Evolutionary conservation across 2,888 invertebrate species (phyloP).

Genomic region (Orthonychiurus folsomi): DNA sequence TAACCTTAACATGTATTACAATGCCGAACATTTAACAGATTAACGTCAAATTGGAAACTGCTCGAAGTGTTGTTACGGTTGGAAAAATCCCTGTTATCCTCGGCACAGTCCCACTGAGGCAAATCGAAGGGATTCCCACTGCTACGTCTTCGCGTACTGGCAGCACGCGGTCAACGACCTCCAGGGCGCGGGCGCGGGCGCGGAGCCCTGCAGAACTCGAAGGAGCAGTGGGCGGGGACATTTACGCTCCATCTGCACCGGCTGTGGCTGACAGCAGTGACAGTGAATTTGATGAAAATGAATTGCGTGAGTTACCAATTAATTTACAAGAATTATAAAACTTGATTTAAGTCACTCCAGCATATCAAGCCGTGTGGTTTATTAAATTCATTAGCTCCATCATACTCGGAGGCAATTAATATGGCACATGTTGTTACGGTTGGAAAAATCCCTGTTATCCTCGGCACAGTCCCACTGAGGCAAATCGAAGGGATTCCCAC

Average conservation of each 20-base stretch:
- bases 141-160: background rate
- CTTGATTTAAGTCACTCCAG: background rate
- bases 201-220: background rate
- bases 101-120: background rate
- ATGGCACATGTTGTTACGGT: background rate
- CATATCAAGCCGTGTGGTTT: background rate
- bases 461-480: background rate
- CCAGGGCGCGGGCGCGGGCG: background rate
- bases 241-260: background rate
- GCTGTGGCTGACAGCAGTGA: background rate
- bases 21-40: background rate
- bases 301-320: background rate
- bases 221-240: background rate
- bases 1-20: background rate
- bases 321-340: background rate
- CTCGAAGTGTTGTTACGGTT: background rate
- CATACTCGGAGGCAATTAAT: background rate
- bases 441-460: background rate
- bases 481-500: background rate
- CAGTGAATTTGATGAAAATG: background rate
- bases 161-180: background rate
- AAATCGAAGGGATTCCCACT: background rate
- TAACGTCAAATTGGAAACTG: background rate
- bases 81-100: background rate
- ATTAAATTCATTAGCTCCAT: background rate